A percentile compares a stretch with the other conserved stretches of the same genome.
These are phyloP conservation scores for Lordiphosa clarofinis DNA, from an alignment of 1,140 invertebrate species.

Conservation along the genomic window DNA sequence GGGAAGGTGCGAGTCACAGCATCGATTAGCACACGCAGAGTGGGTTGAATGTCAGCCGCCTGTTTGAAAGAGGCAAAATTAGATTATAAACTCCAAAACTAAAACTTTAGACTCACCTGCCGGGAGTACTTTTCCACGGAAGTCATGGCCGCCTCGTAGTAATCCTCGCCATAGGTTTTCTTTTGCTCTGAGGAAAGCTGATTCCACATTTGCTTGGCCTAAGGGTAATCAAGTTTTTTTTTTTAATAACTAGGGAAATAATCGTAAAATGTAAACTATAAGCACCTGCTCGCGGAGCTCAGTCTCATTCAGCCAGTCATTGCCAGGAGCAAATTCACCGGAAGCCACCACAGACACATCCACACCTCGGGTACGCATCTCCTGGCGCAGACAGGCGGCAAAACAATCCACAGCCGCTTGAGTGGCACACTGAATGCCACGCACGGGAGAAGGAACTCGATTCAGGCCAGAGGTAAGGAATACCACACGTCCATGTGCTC, in stretches of 20 bases:
- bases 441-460: conserved; percentile 87
- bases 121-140: conserved; percentile 88
- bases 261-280: conserved; percentile 57
- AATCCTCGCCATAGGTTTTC: conserved; percentile 88
- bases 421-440: conserved; percentile 89
- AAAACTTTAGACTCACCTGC: conserved; percentile 57
- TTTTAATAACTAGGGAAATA: conserved; percentile 29
- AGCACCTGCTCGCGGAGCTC: conserved; percentile 85
- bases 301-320: conserved; percentile 86
- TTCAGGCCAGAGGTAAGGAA: conserved; percentile 86
- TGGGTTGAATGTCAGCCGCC: conserved; percentile 86
- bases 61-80: conserved; percentile 49
- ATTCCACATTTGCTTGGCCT: conserved; percentile 90
- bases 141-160: conserved; percentile 88
- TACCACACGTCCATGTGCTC: conserved; percentile 86
- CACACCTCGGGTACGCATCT: conserved; percentile 88
- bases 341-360: conserved; percentile 90
- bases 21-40: conserved; percentile 86
- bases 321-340: conserved; percentile 89
- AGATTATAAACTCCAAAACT: not conserved
- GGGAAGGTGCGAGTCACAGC: conserved; percentile 90
- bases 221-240: conserved; percentile 32
- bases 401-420: conserved; percentile 90
- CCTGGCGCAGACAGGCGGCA: conserved; percentile 88
- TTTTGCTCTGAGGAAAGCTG: conserved; percentile 87